Evolutionary conservation across 1,140 invertebrate species (phyloP).

Genomic region (Bombyx mandarina): DNA sequence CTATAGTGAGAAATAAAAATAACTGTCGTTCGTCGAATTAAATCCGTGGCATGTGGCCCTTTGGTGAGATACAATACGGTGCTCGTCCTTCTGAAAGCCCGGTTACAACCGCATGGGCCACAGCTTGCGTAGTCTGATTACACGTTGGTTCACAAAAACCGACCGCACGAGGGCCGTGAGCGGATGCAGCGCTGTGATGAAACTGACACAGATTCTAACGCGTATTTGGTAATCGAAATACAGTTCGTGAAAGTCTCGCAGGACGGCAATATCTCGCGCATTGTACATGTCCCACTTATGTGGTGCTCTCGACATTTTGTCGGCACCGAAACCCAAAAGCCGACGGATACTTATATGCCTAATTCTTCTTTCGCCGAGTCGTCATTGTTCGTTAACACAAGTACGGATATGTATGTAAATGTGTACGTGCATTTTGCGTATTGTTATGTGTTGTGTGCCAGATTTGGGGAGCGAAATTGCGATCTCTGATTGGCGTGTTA

Average conservation of each 20-base stretch:
- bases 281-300: constrained; percentile 55
- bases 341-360: constrained; percentile 33
- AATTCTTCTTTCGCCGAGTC: constrained; percentile 30
- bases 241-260: constrained; percentile 66
- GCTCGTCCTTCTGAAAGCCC: neutral
- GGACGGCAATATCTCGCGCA: constrained; percentile 49
- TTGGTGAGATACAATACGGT: neutral
- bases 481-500: constrained; percentile 53
- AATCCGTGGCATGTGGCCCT: no score
- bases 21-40: no score
- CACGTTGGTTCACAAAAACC: constrained; percentile 34
- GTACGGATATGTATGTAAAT: constrained; percentile 36
- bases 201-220: constrained; percentile 69
- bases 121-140: constrained; percentile 14
- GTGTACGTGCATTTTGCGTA: constrained; percentile 21
- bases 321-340: constrained; percentile 59
- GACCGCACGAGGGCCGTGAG: constrained; percentile 41
- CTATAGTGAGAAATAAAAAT: no score
- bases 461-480: constrained; percentile 56
- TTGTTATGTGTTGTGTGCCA: constrained; percentile 45
- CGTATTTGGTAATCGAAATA: constrained; percentile 67
- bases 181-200: constrained; percentile 61
- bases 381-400: constrained; percentile 34
- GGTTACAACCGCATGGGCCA: neutral
- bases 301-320: constrained; percentile 44